A percentile compares a stretch with the other conserved stretches of the same genome.
These are phyloP conservation scores for Eubucco bourcierii DNA, from an alignment of 2,113 vertebrate genomes.

Conservation along the genomic window DNA sequence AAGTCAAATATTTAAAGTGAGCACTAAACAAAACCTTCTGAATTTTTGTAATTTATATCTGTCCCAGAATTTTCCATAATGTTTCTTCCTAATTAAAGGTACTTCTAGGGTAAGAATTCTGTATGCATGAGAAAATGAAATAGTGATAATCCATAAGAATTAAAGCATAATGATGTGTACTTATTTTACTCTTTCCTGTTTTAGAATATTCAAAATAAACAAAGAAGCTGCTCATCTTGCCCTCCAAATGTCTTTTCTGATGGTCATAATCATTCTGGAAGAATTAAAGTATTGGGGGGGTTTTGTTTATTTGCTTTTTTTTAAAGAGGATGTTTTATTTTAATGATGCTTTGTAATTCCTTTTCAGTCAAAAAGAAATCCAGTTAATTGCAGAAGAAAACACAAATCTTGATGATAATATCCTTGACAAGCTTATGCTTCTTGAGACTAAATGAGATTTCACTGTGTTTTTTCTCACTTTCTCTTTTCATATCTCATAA, in stretches of 20 bases:
- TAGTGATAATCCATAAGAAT: neutral
- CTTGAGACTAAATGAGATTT: constrained; percentile 43
- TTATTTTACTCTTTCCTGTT: neutral
- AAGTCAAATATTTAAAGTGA: neutral
- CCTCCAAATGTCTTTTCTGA: neutral
- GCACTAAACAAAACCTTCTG: neutral
- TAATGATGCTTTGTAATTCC: constrained; percentile 8
- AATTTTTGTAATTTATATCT: neutral
- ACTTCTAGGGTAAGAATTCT: neutral
- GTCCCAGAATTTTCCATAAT: neutral
- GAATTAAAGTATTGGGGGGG: neutral
- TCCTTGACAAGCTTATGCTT: constrained; percentile 26
- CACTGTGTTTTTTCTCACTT: constrained; percentile 46
- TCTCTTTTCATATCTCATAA: constrained; percentile 18
- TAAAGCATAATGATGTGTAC: neutral
- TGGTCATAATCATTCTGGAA: neutral
- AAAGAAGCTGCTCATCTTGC: neutral
- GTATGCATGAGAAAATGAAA: neutral
- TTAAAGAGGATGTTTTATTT: neutral
- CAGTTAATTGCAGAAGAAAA: constrained; percentile 41
- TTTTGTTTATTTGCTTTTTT: no score
- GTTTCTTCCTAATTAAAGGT: neutral
- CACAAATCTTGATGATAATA: constrained; percentile 48
- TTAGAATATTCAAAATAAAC: neutral
- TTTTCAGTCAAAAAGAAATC: constrained; percentile 25